These are phyloP conservation scores for Drosophila engyochracea DNA, from an alignment of 2,888 invertebrate genomes.

Conservation along the genomic window DNA sequence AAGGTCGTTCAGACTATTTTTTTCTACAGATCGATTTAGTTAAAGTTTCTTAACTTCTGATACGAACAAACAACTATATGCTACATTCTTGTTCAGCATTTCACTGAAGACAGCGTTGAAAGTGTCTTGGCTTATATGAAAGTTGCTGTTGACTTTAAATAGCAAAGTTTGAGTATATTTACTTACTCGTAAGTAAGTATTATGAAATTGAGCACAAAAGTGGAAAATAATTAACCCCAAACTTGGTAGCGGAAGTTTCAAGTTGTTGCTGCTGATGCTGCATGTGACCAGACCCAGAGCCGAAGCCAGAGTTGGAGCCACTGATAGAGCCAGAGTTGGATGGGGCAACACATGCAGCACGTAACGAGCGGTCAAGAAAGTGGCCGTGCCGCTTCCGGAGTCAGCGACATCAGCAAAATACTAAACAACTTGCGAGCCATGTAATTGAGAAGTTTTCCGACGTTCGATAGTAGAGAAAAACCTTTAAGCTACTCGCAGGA, in stretches of 20 bases:
- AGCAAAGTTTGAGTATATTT: conserved; percentile 33
- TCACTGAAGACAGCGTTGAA: background rate
- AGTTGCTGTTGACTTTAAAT: conserved; percentile 44
- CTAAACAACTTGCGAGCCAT: conserved; percentile 60
- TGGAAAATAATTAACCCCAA: conserved; percentile 83
- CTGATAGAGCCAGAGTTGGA: conserved; percentile 6
- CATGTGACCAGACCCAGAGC: conserved; percentile 34
- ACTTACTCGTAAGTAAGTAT: conserved; percentile 38
- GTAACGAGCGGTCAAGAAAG: conserved; percentile 78
- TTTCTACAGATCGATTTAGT: background rate
- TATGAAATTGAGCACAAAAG: conserved; percentile 67
- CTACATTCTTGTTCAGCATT: background rate
- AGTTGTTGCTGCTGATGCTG: conserved; percentile 49
- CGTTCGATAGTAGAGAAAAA: conserved; percentile 47
- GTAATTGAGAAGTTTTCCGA: conserved; percentile 62
- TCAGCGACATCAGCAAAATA: conserved; percentile 63
- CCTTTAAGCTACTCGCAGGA: conserved; percentile 27
- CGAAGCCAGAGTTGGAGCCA: background rate
- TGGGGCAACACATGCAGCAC: conserved; percentile 75
- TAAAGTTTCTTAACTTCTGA: background rate
- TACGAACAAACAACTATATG: background rate
- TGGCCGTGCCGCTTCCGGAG: conserved; percentile 48
- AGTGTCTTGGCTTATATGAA: conserved; percentile 29
- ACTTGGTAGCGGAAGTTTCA: conserved; percentile 70
- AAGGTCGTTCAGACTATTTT: background rate